These are phyloP conservation scores for Cynoglossus semilaevis DNA, from an alignment of 2,113 vertebrate species.

Conservation along the genomic window DNA sequence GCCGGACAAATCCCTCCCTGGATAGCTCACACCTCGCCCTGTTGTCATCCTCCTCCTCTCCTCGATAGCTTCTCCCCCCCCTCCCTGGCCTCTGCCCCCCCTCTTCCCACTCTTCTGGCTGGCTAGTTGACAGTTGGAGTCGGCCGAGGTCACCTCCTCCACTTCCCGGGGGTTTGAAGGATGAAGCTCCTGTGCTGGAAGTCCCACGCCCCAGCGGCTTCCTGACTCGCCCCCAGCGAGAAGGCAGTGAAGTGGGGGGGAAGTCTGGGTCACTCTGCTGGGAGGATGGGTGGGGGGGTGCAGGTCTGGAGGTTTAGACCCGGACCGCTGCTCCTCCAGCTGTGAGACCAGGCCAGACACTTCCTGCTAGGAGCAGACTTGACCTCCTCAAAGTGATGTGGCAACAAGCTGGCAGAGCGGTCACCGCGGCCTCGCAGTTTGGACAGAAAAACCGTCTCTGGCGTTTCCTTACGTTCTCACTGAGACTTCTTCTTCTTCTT, in stretches of 20 bases:
- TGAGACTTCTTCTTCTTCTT: slow-evolving; percentile 34
- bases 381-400: slow-evolving; percentile 74
- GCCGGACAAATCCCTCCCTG: slow-evolving; percentile 66
- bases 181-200: slow-evolving; percentile 45
- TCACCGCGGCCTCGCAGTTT: slow-evolving; percentile 50
- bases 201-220: slow-evolving; percentile 67
- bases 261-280: slow-evolving; percentile 40
- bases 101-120: slow-evolving; percentile 42
- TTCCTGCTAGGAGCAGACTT: slow-evolving; percentile 56
- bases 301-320: slow-evolving; percentile 54
- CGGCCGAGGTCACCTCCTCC: slow-evolving; percentile 44
- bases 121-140: slow-evolving; percentile 69
- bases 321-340: slow-evolving; percentile 32
- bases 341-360: slow-evolving; percentile 67
- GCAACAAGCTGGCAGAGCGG: slow-evolving; percentile 60
- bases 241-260: slow-evolving; percentile 53
- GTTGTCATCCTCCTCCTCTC: slow-evolving; percentile 57
- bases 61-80: slow-evolving; percentile 10
- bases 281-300: slow-evolving; percentile 41
- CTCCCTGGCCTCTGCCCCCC: slow-evolving; percentile 50
- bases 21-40: slow-evolving; percentile 62
- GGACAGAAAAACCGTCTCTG: slow-evolving; percentile 36
- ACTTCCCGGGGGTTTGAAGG: slow-evolving; percentile 52
- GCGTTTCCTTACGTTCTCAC: slow-evolving; percentile 16
- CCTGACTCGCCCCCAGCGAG: slow-evolving; percentile 67